Evolutionary conservation across 2,888 invertebrate genomes (phyloP).

Genomic region (Ornithoptera alexandrae): DNA sequence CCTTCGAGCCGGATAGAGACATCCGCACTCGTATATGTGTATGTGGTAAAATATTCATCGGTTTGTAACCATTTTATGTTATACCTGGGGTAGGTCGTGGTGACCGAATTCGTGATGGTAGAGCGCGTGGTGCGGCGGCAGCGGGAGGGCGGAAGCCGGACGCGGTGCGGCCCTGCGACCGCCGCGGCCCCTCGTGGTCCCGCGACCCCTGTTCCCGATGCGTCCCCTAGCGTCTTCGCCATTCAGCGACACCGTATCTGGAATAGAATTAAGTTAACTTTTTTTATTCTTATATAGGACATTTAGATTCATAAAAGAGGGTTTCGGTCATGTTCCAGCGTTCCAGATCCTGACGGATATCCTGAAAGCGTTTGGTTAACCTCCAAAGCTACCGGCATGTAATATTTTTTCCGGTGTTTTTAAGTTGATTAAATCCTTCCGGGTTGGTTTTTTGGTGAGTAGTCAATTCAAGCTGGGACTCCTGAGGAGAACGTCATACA

Average conservation of each 20-base stretch:
- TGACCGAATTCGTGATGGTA: slow-evolving; percentile 55
- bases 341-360: no score
- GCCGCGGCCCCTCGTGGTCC: slow-evolving; percentile 42
- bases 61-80: background rate
- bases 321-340: no score
- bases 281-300: no score
- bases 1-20: slow-evolving; percentile 9
- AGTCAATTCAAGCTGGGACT: no score
- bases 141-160: slow-evolving; percentile 66
- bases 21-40: background rate
- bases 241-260: slow-evolving; percentile 72
- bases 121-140: slow-evolving; percentile 55
- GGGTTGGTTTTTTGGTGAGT: no score
- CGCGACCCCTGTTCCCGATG: slow-evolving; percentile 40
- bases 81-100: slow-evolving; percentile 65
- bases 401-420: no score
- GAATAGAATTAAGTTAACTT: background rate
- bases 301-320: no score
- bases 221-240: slow-evolving; percentile 63
- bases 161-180: slow-evolving; percentile 45
- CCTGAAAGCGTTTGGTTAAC: no score
- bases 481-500: no score
- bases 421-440: no score
- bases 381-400: no score
- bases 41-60: no score